Evolutionary conservation across 2,797 vertebrate genomes (phyloP).

Genomic region (Spheniscus humboldti): DNA sequence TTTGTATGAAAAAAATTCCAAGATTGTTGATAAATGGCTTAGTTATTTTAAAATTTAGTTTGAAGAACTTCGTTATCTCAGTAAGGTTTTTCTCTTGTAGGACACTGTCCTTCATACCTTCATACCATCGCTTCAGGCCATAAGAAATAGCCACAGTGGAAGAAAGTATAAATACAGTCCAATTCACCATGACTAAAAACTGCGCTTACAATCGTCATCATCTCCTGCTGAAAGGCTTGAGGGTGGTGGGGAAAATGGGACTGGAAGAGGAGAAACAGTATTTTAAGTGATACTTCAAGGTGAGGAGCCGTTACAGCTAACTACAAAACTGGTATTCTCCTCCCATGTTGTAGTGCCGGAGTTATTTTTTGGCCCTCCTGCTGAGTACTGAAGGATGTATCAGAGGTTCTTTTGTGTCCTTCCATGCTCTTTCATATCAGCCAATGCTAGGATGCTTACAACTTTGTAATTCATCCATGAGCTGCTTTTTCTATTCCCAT

Average conservation of each 20-base stretch:
- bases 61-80: neutral
- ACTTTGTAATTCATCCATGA: neutral
- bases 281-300: neutral
- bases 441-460: neutral
- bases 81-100: neutral
- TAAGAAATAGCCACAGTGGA: neutral
- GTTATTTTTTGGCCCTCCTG: neutral
- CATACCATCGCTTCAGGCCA: neutral
- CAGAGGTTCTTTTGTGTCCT: neutral
- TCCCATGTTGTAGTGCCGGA: neutral
- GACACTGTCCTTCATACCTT: neutral
- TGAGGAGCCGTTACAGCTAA: neutral
- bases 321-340: neutral
- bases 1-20: neutral
- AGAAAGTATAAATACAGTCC: neutral
- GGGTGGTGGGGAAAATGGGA: neutral
- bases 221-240: neutral
- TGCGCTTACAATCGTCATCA: neutral
- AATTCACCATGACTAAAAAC: neutral
- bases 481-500: neutral
- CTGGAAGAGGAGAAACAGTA: neutral
- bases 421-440: neutral
- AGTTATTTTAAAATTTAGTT: neutral
- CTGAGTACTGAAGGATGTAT: neutral
- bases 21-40: neutral